Percentiles rank a stretch among this genome's conserved stretches.
These are phyloP conservation scores for Drosophila orena DNA, from an alignment of 1,140 invertebrate species.

Conservation along the genomic window DNA sequence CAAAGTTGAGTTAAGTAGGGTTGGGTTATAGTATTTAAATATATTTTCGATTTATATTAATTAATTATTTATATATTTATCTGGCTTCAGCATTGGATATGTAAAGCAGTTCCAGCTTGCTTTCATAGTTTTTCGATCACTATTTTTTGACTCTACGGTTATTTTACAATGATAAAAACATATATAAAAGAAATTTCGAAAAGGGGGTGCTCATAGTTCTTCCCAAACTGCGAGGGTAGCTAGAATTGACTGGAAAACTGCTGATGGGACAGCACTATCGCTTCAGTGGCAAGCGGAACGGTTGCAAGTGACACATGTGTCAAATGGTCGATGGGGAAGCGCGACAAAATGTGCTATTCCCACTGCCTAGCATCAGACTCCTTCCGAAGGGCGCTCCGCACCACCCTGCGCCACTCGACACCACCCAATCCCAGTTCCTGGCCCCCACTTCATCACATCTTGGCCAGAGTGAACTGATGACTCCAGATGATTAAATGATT, in stretches of 20 bases:
- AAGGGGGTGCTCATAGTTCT: too few relatives aligned
- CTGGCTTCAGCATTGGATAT: too few relatives aligned
- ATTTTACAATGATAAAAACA: too few relatives aligned
- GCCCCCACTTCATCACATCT: neutral
- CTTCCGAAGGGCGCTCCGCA: neutral
- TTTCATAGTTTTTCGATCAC: too few relatives aligned
- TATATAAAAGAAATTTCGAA: too few relatives aligned
- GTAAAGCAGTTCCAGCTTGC: too few relatives aligned
- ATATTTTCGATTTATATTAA: too few relatives aligned
- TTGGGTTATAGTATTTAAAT: too few relatives aligned
- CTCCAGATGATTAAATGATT: conserved; percentile 82
- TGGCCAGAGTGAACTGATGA: conserved; percentile 59
- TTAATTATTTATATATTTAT: too few relatives aligned
- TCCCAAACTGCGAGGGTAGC: neutral
- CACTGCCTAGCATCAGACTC: conserved; percentile 4
- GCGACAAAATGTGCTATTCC: conserved; percentile 55
- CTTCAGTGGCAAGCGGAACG: conserved; percentile 48
- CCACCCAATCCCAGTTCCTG: conserved; percentile 2
- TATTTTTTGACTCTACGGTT: too few relatives aligned
- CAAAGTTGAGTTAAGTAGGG: too few relatives aligned
- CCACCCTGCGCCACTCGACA: neutral
- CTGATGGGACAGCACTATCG: conserved; percentile 14
- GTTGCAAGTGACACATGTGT: conserved; percentile 81
- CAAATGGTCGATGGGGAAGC: conserved; percentile 72
- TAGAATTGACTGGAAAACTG: neutral